Conservation (phyloP, 2,113 vertebrate genomes). For the Elachura formosa region DNA sequence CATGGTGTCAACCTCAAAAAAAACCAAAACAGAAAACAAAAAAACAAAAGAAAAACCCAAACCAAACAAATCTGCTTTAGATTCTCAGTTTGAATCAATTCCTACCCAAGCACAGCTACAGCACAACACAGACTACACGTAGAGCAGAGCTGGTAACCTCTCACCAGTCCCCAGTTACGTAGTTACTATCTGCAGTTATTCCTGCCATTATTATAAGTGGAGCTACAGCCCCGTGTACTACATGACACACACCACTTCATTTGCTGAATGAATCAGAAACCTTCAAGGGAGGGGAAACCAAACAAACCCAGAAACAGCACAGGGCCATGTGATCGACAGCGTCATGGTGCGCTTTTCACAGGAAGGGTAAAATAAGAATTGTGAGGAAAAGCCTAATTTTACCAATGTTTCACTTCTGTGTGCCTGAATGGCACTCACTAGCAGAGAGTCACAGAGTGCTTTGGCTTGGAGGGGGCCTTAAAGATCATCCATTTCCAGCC, state of each 20-base stretch:
- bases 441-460: neutral
- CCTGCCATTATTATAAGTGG: neutral
- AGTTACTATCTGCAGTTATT: neutral
- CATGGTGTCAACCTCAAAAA: neutral
- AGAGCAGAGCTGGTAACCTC: neutral
- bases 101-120: neutral
- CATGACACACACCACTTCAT: neutral
- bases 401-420: slow-evolving; percentile 44
- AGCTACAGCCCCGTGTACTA: neutral
- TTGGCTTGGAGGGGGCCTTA: neutral
- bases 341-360: neutral
- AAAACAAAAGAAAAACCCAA: neutral
- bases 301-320: neutral
- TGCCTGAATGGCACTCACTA: neutral
- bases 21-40: neutral
- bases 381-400: slow-evolving; percentile 5
- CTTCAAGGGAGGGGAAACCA: slow-evolving; percentile 3
- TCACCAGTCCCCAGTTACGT: neutral
- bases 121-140: neutral
- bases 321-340: neutral
- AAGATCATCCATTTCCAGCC: neutral
- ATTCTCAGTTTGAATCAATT: neutral
- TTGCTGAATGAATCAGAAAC: slow-evolving; percentile 31
- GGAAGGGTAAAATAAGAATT: slow-evolving; percentile 39
- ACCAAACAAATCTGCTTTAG: neutral